Evolutionary conservation across 2,888 invertebrate species (phyloP).

Genomic region (Merodon equestris): DNA sequence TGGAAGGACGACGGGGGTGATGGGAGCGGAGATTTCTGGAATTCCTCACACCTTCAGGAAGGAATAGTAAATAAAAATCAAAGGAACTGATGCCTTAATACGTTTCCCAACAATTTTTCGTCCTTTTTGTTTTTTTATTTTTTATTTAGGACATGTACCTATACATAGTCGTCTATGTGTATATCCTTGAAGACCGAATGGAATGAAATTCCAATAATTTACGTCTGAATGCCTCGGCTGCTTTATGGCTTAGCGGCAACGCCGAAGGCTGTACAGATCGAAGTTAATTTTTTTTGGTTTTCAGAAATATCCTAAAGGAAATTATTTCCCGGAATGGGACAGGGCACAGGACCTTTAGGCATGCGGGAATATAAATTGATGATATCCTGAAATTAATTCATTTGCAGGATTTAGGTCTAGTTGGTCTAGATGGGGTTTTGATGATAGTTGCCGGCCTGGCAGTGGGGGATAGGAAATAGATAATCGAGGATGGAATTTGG

Average conservation of each 20-base stretch:
- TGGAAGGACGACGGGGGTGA: too few relatives aligned
- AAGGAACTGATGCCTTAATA: background rate
- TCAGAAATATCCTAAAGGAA: constrained; percentile 25
- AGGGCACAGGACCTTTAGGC: constrained; percentile 47
- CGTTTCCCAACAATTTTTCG: background rate
- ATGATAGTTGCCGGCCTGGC: too few relatives aligned
- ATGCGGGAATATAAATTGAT: constrained; percentile 53
- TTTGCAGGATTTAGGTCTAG: constrained; percentile 52
- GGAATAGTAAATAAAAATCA: constrained; percentile 43
- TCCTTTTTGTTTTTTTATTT: constrained; percentile 10
- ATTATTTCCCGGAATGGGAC: constrained; percentile 41
- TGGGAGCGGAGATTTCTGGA: too few relatives aligned
- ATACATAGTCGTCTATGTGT: constrained; percentile 12
- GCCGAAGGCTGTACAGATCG: constrained; percentile 43
- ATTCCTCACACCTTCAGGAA: background rate
- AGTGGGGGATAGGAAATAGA: too few relatives aligned
- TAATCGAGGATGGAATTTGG: too few relatives aligned
- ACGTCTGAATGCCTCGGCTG: constrained; percentile 67
- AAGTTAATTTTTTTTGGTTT: constrained; percentile 41
- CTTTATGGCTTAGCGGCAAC: constrained; percentile 65
- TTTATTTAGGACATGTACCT: too few relatives aligned
- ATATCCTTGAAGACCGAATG: constrained; percentile 56
- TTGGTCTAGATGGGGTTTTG: constrained; percentile 32
- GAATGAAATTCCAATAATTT: constrained; percentile 66
- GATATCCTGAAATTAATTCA: constrained; percentile 63